Conservation (phyloP, 2,888 invertebrate species). For the Mythimna impura region DNA sequence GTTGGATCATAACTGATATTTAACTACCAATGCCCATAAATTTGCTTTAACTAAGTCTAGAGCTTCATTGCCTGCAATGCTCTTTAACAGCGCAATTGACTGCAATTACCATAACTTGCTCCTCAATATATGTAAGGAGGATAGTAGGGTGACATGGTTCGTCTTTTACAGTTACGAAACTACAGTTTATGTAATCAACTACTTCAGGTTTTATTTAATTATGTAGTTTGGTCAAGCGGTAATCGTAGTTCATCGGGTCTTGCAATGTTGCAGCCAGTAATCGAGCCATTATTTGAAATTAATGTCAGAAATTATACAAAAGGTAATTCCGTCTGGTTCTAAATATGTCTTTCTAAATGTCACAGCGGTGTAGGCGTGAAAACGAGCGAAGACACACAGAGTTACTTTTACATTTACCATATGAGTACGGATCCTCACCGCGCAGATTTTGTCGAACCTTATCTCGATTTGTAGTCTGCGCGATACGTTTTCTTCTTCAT, state of each 20-base stretch:
- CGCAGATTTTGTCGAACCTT: no score
- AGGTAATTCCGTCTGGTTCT: no score
- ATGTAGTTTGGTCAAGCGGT: slow-evolving; percentile 10
- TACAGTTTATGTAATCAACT: slow-evolving; percentile 47
- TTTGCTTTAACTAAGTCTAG: background rate
- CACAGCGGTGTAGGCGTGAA: no score
- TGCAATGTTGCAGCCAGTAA: background rate
- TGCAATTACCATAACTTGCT: slow-evolving; percentile 39
- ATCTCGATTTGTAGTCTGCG: no score
- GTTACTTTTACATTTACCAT: no score
- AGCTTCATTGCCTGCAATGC: background rate
- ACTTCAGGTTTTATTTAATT: slow-evolving; percentile 10
- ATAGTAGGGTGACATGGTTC: slow-evolving; percentile 29
- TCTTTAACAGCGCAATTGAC: slow-evolving; percentile 18
- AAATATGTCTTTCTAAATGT: no score
- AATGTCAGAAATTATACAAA: no score
- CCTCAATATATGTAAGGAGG: slow-evolving; percentile 40
- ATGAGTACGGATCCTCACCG: no score
- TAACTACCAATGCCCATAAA: background rate
- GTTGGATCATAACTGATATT: background rate
- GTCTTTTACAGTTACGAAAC: slow-evolving; percentile 49
- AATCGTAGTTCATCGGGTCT: background rate
- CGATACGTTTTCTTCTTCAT: no score
- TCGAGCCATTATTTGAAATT: background rate
- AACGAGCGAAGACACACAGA: no score